Evolutionary conservation across 2,113 vertebrate genomes (phyloP), one percentile per base, ranked within the genome.

Genomic region (Hyaena hyaena): DNA sequence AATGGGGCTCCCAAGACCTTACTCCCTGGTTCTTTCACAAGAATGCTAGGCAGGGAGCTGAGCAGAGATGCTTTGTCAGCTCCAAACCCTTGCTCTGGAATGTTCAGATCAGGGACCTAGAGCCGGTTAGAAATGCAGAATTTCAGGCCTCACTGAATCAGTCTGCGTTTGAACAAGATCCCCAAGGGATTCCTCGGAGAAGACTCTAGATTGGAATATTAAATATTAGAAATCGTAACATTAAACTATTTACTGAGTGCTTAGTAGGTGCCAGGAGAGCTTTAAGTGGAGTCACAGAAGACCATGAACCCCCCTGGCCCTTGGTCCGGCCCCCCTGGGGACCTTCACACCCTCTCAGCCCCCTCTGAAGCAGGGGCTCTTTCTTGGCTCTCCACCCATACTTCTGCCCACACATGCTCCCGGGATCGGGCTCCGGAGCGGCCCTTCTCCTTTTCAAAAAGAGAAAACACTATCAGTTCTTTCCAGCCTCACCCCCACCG

Each of bases 341-440:
- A 12, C 76, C 77, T 88, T 77, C 26, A 43, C 35, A n/a, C 23
- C 5, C 8, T 10, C 65, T 17, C 33, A 12, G 4, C 9, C 5
- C 21, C 11, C 1, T 17, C 35, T 12, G 73, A 90, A 95, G 33
- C 88, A 45, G 58, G 61, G n/a, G 6, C 5, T 86, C 48, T 14
- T 17, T 80, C 61, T 48, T 10, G 2, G 35, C 31, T 79, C 31
- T 45, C 24, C 58, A 77, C 39, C 95, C 92, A 39, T 53, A 93
- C 83, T 97, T 97, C 97, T 97, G 98, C 82, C 97, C 94, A 71
- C 83, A 97, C 97, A 96, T 3, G 95, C n/a, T 81, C 55, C 61
- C 90, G 1, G 0, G 96, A 97, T 98, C 89, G 1, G 0, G 96
- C 97, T 98, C 89, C 97, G 80, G 82, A 97, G 94, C 73, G 93